Evolutionary conservation across 92 coral and sea anemone genomes (phyloP).

Genomic region (Palythoa grandiflora): DNA sequence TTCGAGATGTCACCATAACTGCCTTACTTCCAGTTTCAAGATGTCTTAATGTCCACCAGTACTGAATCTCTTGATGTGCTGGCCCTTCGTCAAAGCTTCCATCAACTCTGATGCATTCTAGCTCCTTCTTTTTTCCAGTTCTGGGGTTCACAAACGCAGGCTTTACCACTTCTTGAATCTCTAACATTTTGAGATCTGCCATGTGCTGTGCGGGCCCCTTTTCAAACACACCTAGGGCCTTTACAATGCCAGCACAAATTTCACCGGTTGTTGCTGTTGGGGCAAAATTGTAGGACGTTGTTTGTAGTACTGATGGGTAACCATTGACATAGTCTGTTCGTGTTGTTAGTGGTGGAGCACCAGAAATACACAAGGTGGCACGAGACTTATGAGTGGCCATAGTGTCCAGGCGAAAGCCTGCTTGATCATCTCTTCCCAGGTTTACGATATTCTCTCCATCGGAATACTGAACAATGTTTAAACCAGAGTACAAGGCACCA

Average conservation of each 20-base stretch:
- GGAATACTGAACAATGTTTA: too few species aligned
- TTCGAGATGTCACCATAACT: slow-evolving; percentile 40
- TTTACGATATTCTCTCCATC: too few species aligned
- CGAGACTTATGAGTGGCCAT: slow-evolving; percentile 44
- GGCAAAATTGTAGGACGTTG: slow-evolving; percentile 34
- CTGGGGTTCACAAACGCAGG: not conserved
- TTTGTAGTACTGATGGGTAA: slow-evolving; percentile 30
- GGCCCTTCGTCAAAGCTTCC: slow-evolving; percentile 59
- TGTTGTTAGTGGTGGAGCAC: slow-evolving; percentile 18
- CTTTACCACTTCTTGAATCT: not conserved
- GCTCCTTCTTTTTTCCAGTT: not conserved
- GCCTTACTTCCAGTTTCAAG: slow-evolving; percentile 16
- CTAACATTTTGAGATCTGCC: slow-evolving; percentile 4
- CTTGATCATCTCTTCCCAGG: slow-evolving; percentile 45
- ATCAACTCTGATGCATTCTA: slow-evolving; percentile 53
- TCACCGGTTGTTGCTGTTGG: slow-evolving; percentile 28
- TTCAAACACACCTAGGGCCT: slow-evolving; percentile 12
- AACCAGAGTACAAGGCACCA: too few species aligned
- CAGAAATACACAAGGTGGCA: slow-evolving; percentile 32
- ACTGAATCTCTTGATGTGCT: slow-evolving; percentile 55
- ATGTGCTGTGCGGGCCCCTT: slow-evolving; percentile 41
- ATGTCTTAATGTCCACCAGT: slow-evolving; percentile 54
- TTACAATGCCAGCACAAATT: slow-evolving; percentile 39
- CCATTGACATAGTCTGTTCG: slow-evolving; percentile 27
- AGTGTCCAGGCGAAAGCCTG: slow-evolving; percentile 49